A percentile compares a stretch with the other conserved stretches of the same genome.
Evolutionary conservation across 2,888 invertebrate species (phyloP).

Genomic region (Erebia aethiops): DNA sequence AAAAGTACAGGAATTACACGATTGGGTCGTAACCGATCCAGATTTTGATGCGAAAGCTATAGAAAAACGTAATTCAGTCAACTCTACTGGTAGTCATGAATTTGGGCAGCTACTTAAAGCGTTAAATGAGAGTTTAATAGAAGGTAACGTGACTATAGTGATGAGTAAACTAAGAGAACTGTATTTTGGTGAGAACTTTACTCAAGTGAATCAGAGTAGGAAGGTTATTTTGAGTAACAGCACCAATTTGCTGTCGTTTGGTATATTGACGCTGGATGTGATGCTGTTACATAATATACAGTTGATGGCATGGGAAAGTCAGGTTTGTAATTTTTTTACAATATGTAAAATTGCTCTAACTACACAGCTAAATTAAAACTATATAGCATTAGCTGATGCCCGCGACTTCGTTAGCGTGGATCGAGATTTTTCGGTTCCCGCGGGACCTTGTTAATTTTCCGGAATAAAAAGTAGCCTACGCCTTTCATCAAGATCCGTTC

Average conservation of each 20-base stretch:
- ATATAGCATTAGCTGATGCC: too few species aligned
- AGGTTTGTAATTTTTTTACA: constrained; percentile 52
- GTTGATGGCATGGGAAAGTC: constrained; percentile 81
- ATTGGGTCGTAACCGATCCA: constrained; percentile 74
- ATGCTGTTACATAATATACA: constrained; percentile 83
- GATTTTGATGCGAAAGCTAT: constrained; percentile 57
- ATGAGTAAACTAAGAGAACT: constrained; percentile 78
- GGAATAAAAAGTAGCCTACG: too few species aligned
- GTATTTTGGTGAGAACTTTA: constrained; percentile 73
- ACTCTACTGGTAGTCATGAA: constrained; percentile 45
- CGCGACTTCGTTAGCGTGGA: too few species aligned
- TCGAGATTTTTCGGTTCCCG: too few species aligned
- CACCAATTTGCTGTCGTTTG: constrained; percentile 80
- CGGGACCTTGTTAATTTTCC: too few species aligned
- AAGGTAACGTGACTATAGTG: constrained; percentile 76
- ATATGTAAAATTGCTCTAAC: too few species aligned
- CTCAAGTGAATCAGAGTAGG: constrained; percentile 53
- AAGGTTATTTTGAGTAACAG: constrained; percentile 70
- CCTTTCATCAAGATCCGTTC: too few species aligned
- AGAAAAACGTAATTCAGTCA: constrained; percentile 45
- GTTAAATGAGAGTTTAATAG: constrained; percentile 76
- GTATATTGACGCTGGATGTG: constrained; percentile 81
- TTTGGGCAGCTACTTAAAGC: constrained; percentile 72
- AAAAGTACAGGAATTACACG: constrained; percentile 77
- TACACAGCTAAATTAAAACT: too few species aligned